phyloP scores from a whole-genome alignment of 2,797 vertebrate genomes.

The Champsocephalus gunnari region DNA sequence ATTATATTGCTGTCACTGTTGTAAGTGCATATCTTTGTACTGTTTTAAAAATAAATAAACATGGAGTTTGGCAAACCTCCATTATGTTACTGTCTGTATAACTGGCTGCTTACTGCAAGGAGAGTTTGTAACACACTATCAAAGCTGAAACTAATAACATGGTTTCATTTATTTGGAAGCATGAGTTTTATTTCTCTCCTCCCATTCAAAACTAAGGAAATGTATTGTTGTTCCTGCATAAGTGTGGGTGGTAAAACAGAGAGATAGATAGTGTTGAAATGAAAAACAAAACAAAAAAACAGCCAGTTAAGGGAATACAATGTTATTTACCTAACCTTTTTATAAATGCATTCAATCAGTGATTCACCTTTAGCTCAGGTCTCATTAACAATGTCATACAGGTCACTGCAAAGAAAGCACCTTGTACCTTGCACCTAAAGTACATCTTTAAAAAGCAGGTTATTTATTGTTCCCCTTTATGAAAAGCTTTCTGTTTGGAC shows the following conservation, averaged over 20 bases:
- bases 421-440: background rate
- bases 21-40: background rate
- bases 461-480: slow-evolving; percentile 34
- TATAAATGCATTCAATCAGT: background rate
- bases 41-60: background rate
- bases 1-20: slow-evolving; percentile 24
- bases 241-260: background rate
- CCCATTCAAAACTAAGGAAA: background rate
- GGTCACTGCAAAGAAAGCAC: slow-evolving; percentile 4
- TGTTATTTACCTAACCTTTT: background rate
- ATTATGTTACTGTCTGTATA: background rate
- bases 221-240: background rate
- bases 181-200: background rate
- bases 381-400: background rate
- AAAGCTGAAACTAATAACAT: background rate
- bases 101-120: background rate
- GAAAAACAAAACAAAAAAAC: background rate
- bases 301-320: background rate
- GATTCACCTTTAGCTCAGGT: slow-evolving; percentile 7
- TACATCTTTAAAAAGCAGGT: slow-evolving; percentile 15
- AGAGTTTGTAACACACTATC: slow-evolving; percentile 10
- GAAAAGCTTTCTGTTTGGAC: slow-evolving; percentile 55
- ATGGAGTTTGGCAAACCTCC: slow-evolving; percentile 14
- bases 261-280: background rate
- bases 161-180: background rate